phyloP scores from a whole-genome alignment of 1,140 invertebrate species.

The Leptinotarsa defecta region DNA sequence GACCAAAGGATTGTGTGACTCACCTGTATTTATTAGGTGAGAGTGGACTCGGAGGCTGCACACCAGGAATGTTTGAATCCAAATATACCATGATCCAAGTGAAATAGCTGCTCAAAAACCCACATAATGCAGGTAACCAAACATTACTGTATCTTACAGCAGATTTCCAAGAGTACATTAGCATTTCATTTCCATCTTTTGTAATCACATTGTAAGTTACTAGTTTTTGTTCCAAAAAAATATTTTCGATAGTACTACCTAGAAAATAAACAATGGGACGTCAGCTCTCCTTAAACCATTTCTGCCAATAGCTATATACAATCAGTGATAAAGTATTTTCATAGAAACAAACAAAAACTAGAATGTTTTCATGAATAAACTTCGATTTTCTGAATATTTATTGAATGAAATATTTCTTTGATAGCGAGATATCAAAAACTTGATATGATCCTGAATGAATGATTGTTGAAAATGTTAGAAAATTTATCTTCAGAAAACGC shows the following conservation, averaged over 20 bases:
- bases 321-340: too few relatives aligned
- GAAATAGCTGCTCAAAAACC: constrained; percentile 52
- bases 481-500: too few relatives aligned
- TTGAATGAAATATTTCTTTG: too few relatives aligned
- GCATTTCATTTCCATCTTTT: constrained; percentile 47
- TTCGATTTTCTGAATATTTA: too few relatives aligned
- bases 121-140: constrained; percentile 53
- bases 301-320: background rate
- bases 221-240: constrained; percentile 45
- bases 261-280: constrained; percentile 33
- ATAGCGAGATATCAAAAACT: too few relatives aligned
- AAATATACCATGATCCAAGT: constrained; percentile 59
- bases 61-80: constrained; percentile 59
- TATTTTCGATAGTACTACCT: constrained; percentile 40
- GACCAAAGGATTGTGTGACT: background rate
- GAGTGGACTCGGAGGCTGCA: constrained; percentile 58
- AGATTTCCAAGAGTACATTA: constrained; percentile 43
- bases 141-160: constrained; percentile 44
- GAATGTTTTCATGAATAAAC: too few relatives aligned
- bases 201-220: constrained; percentile 42
- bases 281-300: constrained; percentile 20
- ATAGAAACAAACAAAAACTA: too few relatives aligned
- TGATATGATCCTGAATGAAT: too few relatives aligned
- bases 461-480: too few relatives aligned
- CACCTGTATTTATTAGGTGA: constrained; percentile 54